Percentiles rank a stretch among this genome's conserved stretches.
Conservation (phyloP, 2,797 vertebrate genomes). For the Phalanger gymnotis region DNA sequence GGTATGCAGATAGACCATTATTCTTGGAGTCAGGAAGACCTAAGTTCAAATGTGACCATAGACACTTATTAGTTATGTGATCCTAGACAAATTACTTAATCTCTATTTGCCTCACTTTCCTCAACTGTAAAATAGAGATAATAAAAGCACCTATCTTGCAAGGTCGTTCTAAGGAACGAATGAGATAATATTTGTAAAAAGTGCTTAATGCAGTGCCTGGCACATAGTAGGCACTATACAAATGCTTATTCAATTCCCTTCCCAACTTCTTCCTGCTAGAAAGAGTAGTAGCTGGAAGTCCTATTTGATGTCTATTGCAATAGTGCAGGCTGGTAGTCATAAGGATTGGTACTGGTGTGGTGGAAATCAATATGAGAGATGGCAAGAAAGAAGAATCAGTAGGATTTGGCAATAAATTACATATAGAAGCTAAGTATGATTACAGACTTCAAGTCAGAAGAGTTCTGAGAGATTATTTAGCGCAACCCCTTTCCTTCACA, state of each 20-base stretch:
- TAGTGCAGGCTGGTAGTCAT: background rate
- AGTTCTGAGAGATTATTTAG: background rate
- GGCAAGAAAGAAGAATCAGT: background rate
- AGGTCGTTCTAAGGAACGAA: background rate
- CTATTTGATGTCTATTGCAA: background rate
- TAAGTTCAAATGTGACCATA: background rate
- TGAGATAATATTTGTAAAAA: background rate
- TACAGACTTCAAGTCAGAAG: background rate
- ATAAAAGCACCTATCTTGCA: background rate
- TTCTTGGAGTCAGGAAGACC: background rate
- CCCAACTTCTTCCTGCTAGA: background rate
- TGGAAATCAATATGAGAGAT: background rate
- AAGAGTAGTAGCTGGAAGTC: background rate
- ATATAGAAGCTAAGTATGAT: background rate
- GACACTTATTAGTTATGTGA: background rate
- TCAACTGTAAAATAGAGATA: background rate
- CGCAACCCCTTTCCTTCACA: background rate
- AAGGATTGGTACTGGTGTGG: background rate
- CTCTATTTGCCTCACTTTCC: background rate
- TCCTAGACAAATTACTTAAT: background rate
- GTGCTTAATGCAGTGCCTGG: background rate
- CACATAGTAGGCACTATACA: background rate
- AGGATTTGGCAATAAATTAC: background rate
- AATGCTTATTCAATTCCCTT: background rate
- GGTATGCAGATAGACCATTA: background rate